Base-by-base conservation (phyloP, 2,113 vertebrate genomes). In the Cephalopterus ornatus region DNA sequence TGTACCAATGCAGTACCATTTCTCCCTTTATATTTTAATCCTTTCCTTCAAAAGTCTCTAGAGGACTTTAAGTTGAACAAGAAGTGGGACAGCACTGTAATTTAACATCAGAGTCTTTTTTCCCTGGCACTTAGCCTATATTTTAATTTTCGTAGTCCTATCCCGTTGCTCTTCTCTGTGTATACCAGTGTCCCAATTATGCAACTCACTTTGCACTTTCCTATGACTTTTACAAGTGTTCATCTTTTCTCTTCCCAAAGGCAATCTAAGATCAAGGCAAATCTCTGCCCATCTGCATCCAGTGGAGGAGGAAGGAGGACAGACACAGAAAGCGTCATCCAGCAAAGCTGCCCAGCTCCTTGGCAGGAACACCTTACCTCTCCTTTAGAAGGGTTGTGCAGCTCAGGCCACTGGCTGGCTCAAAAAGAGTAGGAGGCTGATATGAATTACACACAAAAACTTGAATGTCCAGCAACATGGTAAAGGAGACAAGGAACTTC, bases 41-140 rank as follows among this genome's bases (percentile, higher is more conserved):
- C 80, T 94, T 92, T 58, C 76, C 52, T 91, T 93, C 63, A 86
- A 55, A 92, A 37, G 22, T 86, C 88, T 86, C 85, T 63, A 20
- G 79, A 91, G 85, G 52, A 46, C 14, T 52, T 67, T 26, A 83
- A 88, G 49, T 67, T 93, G 79, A 77, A 47, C 35, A 91, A 71
- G 79, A 93, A 93, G 15, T 94, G 83, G 93, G 56, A 49, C 90
- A 81, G 32, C 13, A 50, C 61, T 77, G 39, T 77, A 92, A 93
- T 88, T 90, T 90, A 92, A 75, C 56, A 61, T 83, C 37, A 35
- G 30, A 95, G 12, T 28, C 8, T 33, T 56, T 21, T 61, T 70
- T 63, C 8, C 24, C 56, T 70, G 47, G 46, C 27, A 58, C 18
- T 71, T 88, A 56, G 44, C 59, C 72, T 92, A 3, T 47, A 63